Conservation (phyloP, 1,140 invertebrate species). For the Bombus confusus region DNA sequence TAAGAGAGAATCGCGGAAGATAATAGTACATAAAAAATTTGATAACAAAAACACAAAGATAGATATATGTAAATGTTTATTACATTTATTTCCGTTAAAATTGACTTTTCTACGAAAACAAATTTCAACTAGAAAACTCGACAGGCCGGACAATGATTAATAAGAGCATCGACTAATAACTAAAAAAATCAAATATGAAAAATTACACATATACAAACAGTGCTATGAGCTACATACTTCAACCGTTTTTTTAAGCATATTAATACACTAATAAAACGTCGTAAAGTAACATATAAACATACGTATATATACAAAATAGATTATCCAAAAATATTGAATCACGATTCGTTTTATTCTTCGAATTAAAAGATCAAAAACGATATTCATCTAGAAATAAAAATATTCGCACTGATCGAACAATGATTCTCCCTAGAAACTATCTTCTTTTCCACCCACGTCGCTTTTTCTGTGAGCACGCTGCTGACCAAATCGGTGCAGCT, state of each 20-base stretch:
- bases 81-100: not conserved
- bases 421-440: not conserved
- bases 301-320: no score
- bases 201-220: constrained; percentile 16
- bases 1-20: not conserved
- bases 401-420: not conserved
- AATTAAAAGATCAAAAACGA: no score
- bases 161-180: not conserved
- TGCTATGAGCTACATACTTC: not conserved
- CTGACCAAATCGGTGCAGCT: not conserved
- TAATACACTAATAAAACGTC: not conserved
- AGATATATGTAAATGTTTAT: not conserved
- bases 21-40: not conserved
- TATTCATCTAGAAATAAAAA: no score
- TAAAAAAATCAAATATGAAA: not conserved
- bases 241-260: not conserved
- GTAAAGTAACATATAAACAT: not conserved
- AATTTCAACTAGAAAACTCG: not conserved
- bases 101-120: not conserved
- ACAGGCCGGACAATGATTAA: not conserved
- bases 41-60: not conserved
- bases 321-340: no score
- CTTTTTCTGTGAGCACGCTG: constrained; percentile 32
- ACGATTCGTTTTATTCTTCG: no score
- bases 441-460: not conserved